Evolutionary conservation across 53 echinoderm and acorn worm species (phyloP), one percentile per base, ranked within the genome.

Genomic region (Holothuria leucospilota): DNA sequence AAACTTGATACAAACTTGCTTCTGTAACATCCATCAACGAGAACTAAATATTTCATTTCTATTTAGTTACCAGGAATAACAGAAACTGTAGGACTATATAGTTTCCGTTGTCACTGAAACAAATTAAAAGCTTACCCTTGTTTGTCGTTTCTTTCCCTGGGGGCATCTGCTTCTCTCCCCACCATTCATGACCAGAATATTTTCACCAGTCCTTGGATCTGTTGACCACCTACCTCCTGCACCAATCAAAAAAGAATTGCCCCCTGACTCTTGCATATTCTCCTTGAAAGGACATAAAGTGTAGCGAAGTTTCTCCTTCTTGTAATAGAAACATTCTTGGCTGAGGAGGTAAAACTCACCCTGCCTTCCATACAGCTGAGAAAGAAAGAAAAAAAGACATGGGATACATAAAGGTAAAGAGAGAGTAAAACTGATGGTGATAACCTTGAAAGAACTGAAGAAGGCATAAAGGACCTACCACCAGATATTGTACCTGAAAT

Each of bases 271-370:
- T 15, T 85, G 71, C 85, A 85, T 85, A 49, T 58, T 69, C 40
- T 71, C 58, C 29, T 63, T 85, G 40, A 42, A 96, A 23, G 91
- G 96, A 46, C 96, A 96, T 13, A 94, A 73, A 21, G 78, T 90
- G 65, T 94, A 96, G 27, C 86, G 84, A 51, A 90, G 78, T 51
- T 85, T 69, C 21, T 81, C 87, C 69, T 87, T 73, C n/a, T 84
- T 90, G 24, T 86, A 75, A 16, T 92, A 83, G 28, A 82, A 96
- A 53, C 96, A 96, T 34, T 89, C 87, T 30, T 87, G 58, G 84
- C 94, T 96, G 34, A 96, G 87, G 14, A 68, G 81, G 80, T 89
- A 94, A 79, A 92, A 96, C 51, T 96, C 94, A 16, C 96, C 96
- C 29, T 94, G 88, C 20, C 71, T 84, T 26, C 96, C 96, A 67